phyloP scores from a whole-genome alignment of 2,113 vertebrate species.

The Pluvianellus socialis region DNA sequence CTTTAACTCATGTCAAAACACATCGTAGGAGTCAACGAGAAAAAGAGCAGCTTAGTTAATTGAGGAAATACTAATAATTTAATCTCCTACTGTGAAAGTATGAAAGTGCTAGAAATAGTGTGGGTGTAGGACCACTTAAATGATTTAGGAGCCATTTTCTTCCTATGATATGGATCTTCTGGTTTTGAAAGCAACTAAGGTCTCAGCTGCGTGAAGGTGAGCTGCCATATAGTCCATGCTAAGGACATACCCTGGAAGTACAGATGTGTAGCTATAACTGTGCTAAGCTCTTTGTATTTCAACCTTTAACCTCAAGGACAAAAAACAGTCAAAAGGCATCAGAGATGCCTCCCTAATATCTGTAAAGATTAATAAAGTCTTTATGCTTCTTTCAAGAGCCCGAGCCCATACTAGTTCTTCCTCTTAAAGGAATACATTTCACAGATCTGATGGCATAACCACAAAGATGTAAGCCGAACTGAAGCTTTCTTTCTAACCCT shows the following conservation, averaged over 20 bases:
- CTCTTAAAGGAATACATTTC: constrained; percentile 6
- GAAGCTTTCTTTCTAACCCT: constrained; percentile 5
- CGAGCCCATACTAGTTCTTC: neutral
- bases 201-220: neutral
- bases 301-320: neutral
- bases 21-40: neutral
- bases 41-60: neutral
- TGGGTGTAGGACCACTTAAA: neutral
- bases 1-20: neutral
- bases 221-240: neutral
- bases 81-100: neutral
- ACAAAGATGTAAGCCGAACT: neutral
- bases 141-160: neutral
- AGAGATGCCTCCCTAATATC: neutral
- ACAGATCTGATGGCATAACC: neutral
- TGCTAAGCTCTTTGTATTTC: neutral
- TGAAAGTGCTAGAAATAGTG: neutral
- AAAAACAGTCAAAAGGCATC: neutral
- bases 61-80: neutral
- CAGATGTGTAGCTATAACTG: neutral
- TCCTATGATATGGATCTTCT: neutral
- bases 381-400: constrained; percentile 14
- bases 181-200: neutral
- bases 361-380: constrained; percentile 11
- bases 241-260: neutral